phyloP scores from a whole-genome alignment of 2,797 vertebrate species.

The Gallinago nigripennis region DNA sequence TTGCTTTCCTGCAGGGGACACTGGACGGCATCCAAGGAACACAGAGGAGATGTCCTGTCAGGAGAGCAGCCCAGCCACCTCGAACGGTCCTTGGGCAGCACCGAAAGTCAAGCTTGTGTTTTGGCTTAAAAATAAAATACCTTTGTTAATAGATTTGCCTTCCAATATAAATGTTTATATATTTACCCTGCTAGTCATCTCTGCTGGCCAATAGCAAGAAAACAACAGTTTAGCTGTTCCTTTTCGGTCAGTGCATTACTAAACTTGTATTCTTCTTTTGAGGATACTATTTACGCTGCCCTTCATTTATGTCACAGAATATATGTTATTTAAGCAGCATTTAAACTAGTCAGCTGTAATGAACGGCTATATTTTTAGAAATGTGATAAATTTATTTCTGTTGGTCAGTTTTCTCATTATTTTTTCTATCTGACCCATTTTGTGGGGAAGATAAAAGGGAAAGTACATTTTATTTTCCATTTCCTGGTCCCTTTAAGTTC shows the following conservation, averaged over 20 bases:
- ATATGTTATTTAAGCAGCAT: slow-evolving; percentile 21
- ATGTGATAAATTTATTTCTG: neutral
- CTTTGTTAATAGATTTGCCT: slow-evolving; percentile 68
- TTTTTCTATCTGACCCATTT: neutral
- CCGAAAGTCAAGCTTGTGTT: slow-evolving; percentile 62
- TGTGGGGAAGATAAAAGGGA: neutral
- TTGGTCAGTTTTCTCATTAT: neutral
- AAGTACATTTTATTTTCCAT: neutral
- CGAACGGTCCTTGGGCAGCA: slow-evolving; percentile 33
- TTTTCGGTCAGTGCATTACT: neutral
- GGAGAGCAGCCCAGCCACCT: slow-evolving; percentile 61
- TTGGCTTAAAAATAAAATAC: slow-evolving; percentile 74
- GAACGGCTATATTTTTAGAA: neutral
- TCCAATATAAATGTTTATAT: slow-evolving; percentile 78
- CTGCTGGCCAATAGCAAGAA: slow-evolving; percentile 60
- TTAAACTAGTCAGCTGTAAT: neutral
- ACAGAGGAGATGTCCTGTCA: slow-evolving; percentile 76
- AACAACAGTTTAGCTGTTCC: slow-evolving; percentile 50
- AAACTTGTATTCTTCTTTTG: slow-evolving; percentile 3
- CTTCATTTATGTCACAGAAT: neutral
- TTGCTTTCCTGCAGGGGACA: slow-evolving; percentile 81
- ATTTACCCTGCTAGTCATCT: slow-evolving; percentile 69
- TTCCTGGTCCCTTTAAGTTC: slow-evolving; percentile 1
- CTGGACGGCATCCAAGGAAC: slow-evolving; percentile 77
- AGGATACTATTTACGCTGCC: neutral